These are phyloP conservation scores for Spilosoma lubricipeda DNA, from an alignment of 2,888 invertebrate genomes.

Conservation along the genomic window DNA sequence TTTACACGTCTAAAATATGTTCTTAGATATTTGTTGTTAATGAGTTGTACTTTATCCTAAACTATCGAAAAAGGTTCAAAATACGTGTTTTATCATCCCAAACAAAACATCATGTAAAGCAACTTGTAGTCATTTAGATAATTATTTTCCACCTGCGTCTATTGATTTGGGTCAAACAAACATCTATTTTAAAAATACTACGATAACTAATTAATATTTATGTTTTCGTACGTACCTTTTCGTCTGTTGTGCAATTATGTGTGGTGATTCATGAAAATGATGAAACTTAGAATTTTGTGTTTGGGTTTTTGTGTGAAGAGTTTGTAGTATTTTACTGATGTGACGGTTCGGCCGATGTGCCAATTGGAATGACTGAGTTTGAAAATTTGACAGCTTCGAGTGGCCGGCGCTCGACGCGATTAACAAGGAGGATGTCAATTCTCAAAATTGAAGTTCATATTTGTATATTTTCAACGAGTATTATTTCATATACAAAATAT, in stretches of 20 bases:
- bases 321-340: conserved; percentile 34
- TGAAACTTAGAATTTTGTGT: conserved; percentile 57
- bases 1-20: background rate
- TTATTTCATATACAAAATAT: too few relatives aligned
- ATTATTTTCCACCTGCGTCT: background rate
- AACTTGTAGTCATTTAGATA: background rate
- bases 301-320: conserved; percentile 33
- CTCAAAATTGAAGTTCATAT: background rate
- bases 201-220: background rate
- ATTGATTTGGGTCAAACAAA: conserved; percentile 16
- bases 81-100: background rate
- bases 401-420: conserved; percentile 23
- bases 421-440: background rate
- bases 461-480: background rate
- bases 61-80: background rate
- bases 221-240: conserved; percentile 4
- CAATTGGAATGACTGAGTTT: conserved; percentile 58
- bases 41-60: too few relatives aligned
- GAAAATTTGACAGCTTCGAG: conserved; percentile 41
- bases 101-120: background rate
- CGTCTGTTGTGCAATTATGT: background rate
- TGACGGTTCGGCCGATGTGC: conserved; percentile 52
- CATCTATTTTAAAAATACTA: background rate
- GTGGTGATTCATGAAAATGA: conserved; percentile 37
- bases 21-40: background rate